Evolutionary conservation across 2,888 invertebrate genomes (phyloP), one percentile per base, ranked within the genome.

Genomic region (Agrilus mali): DNA sequence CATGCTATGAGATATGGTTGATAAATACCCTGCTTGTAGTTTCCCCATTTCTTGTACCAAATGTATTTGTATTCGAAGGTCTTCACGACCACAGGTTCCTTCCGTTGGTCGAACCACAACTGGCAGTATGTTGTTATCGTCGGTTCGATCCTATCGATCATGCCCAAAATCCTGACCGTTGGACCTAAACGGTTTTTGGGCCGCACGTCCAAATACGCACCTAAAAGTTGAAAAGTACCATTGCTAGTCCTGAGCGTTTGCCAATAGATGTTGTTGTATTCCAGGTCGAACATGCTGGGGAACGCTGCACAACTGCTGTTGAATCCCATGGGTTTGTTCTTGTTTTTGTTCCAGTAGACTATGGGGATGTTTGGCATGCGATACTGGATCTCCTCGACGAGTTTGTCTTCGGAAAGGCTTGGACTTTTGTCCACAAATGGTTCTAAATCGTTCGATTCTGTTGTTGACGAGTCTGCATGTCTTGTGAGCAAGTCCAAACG

Each of bases 211-310:
- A 88, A 79, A 66, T 90, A 93, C 8, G 93, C 93, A 8, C 89
- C 90, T 64, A 83, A 92, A 16, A 93, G 68, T 63, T 90, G 88
- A 60, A 92, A 92, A 2, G 88, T 87, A n/a, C 90, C 89, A 56
- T 89, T 86, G 33, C 77, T 74, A 6, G 86, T 80, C 53, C 77
- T 77, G 61, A 90, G 62, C 39, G 84, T 86, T 68, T 93, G 93
- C 93, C 93, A 93, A 66, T 92, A 92, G 42, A 88, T 78, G 63
- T 93, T 93, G 68, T 90, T 90, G 70, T 89, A 93, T 64, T 93
- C 87, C 49, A 93, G 70, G 58, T 93, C 93, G 66, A 86, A 90
- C 53, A 92, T 81, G 46, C 82, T 86, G 1, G 93, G 93, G 64
- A 87, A 88, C 52, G 82, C 80, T 45, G 87, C 86, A 68, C 89